Evolutionary conservation across 2,113 vertebrate genomes (phyloP).

Genomic region (Lamprotornis superbus): DNA sequence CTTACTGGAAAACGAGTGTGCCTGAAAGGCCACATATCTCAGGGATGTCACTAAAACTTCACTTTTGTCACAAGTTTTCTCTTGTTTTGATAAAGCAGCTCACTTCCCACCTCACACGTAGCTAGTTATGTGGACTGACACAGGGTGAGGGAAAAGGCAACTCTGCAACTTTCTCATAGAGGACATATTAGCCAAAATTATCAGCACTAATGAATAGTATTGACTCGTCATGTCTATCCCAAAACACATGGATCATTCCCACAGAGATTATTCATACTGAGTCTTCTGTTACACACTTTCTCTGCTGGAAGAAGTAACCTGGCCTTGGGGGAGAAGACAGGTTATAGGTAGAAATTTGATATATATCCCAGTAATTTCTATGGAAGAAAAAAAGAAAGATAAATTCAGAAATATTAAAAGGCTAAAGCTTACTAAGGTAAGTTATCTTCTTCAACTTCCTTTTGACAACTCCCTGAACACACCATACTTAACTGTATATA

Average conservation of each 20-base stretch:
- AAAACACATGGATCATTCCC: neutral
- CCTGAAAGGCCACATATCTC: neutral
- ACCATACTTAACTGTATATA: neutral
- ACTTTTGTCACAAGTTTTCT: neutral
- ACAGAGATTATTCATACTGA: neutral
- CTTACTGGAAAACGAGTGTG: neutral
- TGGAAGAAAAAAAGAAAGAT: neutral
- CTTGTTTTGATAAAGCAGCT: neutral
- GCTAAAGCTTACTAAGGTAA: neutral
- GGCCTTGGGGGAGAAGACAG: neutral
- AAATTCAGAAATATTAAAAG: neutral
- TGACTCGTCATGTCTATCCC: neutral
- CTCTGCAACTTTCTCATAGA: neutral
- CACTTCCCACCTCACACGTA: neutral
- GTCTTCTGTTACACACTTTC: neutral
- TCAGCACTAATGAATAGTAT: neutral
- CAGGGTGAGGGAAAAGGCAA: neutral
- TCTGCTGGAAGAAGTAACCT: neutral
- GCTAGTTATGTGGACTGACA: neutral
- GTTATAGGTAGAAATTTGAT: neutral
- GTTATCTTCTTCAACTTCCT: neutral
- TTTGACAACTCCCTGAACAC: neutral
- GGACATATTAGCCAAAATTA: neutral
- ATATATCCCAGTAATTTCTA: neutral
- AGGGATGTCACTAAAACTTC: neutral